Conservation (phyloP, 2,797 vertebrate species). For the Loriculus beryllinus region DNA sequence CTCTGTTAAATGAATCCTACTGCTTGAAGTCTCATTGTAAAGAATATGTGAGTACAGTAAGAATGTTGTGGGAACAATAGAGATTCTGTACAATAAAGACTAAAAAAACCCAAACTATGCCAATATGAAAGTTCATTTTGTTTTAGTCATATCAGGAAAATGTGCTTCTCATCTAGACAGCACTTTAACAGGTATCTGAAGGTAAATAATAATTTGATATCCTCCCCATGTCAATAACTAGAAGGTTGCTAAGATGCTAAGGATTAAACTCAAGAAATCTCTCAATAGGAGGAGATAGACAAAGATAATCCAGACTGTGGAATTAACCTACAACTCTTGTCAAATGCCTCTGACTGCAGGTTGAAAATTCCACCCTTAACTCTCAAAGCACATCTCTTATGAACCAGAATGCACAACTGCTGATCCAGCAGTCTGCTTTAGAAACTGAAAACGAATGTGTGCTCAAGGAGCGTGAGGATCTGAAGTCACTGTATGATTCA, state of each 20-base stretch:
- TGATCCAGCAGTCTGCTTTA: constrained; percentile 88
- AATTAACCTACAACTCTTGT: background rate
- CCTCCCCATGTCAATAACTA: background rate
- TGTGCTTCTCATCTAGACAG: background rate
- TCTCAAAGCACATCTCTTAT: constrained; percentile 90
- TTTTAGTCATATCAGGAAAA: background rate
- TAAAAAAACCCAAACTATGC: background rate
- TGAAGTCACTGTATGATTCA: constrained; percentile 89
- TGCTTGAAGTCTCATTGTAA: background rate
- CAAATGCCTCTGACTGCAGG: constrained; percentile 72
- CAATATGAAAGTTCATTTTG: background rate
- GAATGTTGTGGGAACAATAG: background rate
- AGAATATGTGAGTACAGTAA: background rate
- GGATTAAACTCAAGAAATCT: background rate
- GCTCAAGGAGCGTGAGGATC: constrained; percentile 88
- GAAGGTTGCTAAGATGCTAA: background rate
- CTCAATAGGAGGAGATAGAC: background rate
- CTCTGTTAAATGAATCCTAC: background rate
- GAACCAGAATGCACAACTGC: constrained; percentile 94
- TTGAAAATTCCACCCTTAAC: constrained; percentile 93
- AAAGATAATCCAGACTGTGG: background rate
- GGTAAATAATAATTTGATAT: background rate
- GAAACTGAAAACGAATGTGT: constrained; percentile 89
- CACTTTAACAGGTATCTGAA: background rate
- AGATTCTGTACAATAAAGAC: background rate